Conservation (phyloP, 2,888 invertebrate genomes). For the Sarcophaga variegata region DNA sequence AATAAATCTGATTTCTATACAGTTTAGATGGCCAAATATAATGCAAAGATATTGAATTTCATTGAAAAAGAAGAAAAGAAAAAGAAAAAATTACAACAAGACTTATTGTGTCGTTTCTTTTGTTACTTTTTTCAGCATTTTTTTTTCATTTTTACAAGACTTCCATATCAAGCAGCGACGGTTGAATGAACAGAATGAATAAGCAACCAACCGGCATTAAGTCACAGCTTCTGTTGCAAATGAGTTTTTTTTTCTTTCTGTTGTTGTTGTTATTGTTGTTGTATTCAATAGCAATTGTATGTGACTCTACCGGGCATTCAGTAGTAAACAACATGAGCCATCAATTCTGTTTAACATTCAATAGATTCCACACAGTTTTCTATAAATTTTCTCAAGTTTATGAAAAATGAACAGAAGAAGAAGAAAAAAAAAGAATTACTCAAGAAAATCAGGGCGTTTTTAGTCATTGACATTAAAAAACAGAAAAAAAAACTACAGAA, state of each 20-base stretch:
- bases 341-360: slow-evolving; percentile 10
- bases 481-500: neutral
- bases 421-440: neutral
- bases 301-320: neutral
- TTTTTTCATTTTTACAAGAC: neutral
- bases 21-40: slow-evolving; percentile 14
- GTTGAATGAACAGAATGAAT: too few species aligned
- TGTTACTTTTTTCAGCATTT: neutral
- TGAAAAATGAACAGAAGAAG: neutral
- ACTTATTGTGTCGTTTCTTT: slow-evolving; percentile 16
- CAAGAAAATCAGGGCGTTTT: slow-evolving; percentile 19
- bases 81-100: slow-evolving; percentile 1
- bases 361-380: neutral
- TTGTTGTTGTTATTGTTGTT: too few species aligned
- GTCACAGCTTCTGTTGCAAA: slow-evolving; percentile 15
- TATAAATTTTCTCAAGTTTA: slow-evolving; percentile 26
- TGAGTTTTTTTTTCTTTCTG: neutral
- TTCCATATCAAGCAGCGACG: neutral
- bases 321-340: slow-evolving; percentile 33
- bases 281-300: neutral
- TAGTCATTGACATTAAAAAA: slow-evolving; percentile 35
- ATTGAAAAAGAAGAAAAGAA: neutral
- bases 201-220: neutral
- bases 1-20: neutral
- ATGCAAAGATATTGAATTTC: slow-evolving; percentile 13